Base-by-base conservation (phyloP, 2,797 vertebrate species). In the Strix occidentalis region DNA sequence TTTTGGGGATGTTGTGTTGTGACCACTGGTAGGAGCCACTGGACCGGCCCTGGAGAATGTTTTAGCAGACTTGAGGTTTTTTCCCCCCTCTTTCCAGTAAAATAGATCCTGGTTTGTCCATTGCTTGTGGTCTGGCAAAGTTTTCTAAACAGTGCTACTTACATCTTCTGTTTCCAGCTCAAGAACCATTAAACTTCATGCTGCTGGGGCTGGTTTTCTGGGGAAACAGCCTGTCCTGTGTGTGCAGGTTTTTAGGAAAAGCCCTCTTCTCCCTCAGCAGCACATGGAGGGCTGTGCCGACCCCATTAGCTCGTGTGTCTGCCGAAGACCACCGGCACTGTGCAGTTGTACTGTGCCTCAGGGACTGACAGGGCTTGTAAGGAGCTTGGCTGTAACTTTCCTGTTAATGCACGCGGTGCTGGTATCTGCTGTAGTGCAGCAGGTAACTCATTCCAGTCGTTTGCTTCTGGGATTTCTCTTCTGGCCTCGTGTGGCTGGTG, bases 81-180 rank as follows among this genome's bases (percentile, higher is more conserved):
- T 26, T 51, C 63, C 48, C 14, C 26, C 33, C 15, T 71, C 96
- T 92, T 97, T 95, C 93, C 95, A 95, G 94, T 96, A 94, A 96
- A 94, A 91, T 81, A 94, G 93, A 94, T 95, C 94, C 94, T 43
- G 91, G 79, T 94, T 93, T 95, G 96, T 97, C 94, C 82, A 89
- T 84, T 79, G 93, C 96, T 51, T 97, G 91, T 96, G 94, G 95
- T 96, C 93, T 96, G 95, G 95, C 96, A 95, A 57, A 82, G 13
- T 66, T 90, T 66, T 90, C 77, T 84, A 64, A 93, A 58, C 93
- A 77, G 69, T 3, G 91, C 94, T 90, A 93, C 94, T 97, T 95
- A 48, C 81, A 71, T 93, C 88, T 95, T 82, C 56, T 63, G 35
- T 90, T 96, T 95, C 96, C 94, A 95, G 8, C 95, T 77, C 39